A percentile compares a stretch with the other conserved stretches of the same genome.
These are phyloP conservation scores for Samia ricini DNA, from an alignment of 1,140 invertebrate genomes.

Conservation along the genomic window DNA sequence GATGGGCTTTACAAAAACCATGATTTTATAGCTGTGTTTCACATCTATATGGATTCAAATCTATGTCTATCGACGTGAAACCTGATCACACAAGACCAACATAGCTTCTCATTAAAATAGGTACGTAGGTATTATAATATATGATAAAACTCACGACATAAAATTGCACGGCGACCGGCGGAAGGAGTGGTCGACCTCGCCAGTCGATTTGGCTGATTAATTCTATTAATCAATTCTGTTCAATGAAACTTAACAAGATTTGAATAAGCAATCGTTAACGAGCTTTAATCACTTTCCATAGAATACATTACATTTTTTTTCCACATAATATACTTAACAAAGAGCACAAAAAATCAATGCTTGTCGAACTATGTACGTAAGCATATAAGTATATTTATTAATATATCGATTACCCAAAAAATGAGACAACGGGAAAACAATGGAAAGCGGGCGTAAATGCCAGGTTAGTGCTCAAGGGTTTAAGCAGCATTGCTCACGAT, in stretches of 20 bases:
- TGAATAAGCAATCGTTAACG: slow-evolving; percentile 5
- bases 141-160: background rate
- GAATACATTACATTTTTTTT: background rate
- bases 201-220: slow-evolving; percentile 12
- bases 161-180: background rate
- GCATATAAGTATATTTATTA: too few species aligned
- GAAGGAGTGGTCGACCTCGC: background rate
- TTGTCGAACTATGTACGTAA: slow-evolving; percentile 13
- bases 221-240: slow-evolving; percentile 14
- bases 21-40: too few species aligned
- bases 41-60: too few species aligned
- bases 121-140: background rate
- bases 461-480: too few species aligned
- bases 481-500: too few species aligned
- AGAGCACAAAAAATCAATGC: background rate
- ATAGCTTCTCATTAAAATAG: background rate
- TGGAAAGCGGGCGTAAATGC: too few species aligned
- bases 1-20: too few species aligned
- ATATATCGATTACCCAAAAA: too few species aligned
- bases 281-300: slow-evolving; percentile 3
- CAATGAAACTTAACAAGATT: slow-evolving; percentile 15
- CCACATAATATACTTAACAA: background rate
- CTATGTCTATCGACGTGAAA: too few species aligned
- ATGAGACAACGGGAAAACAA: too few species aligned
- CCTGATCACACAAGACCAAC: too few species aligned